Conservation (phyloP, 2,888 invertebrate genomes). For the Chaitophorus viminalis region DNA sequence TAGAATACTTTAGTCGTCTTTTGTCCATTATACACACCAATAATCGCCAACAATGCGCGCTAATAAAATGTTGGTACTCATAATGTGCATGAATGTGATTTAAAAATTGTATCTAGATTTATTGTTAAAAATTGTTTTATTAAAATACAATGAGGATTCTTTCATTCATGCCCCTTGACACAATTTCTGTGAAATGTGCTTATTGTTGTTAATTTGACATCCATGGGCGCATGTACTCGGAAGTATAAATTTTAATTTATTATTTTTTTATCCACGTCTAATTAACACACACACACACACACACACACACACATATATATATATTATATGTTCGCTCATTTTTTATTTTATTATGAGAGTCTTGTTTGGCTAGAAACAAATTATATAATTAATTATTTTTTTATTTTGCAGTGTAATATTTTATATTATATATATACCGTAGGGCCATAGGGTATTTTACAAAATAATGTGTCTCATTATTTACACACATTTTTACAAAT, state of each 20-base stretch:
- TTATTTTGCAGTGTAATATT: background rate
- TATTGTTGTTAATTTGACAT: constrained; percentile 22
- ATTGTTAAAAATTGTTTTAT: background rate
- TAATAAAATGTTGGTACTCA: background rate
- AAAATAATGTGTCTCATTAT: background rate
- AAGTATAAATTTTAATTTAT: constrained; percentile 23
- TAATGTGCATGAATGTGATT: background rate
- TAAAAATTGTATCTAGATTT: constrained; percentile 4
- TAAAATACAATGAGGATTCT: background rate
- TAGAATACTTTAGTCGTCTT: background rate
- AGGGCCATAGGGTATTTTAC: background rate
- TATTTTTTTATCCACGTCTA: constrained; percentile 1
- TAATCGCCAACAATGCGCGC: background rate
- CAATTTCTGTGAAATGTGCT: constrained; percentile 26
- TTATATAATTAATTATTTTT: constrained; percentile 12
- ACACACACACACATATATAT: background rate
- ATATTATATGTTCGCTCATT: background rate
- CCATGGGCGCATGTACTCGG: background rate
- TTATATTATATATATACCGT: background rate
- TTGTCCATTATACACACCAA: background rate
- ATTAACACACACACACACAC: background rate
- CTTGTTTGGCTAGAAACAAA: background rate
- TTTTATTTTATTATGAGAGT: constrained; percentile 4
- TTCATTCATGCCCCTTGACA: constrained; percentile 22
- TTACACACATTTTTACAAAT: background rate